A percentile compares a stretch with the other conserved stretches of the same genome.
These are phyloP conservation scores for Spilosoma lubricipeda DNA, from an alignment of 2,888 invertebrate genomes.

Conservation along the genomic window DNA sequence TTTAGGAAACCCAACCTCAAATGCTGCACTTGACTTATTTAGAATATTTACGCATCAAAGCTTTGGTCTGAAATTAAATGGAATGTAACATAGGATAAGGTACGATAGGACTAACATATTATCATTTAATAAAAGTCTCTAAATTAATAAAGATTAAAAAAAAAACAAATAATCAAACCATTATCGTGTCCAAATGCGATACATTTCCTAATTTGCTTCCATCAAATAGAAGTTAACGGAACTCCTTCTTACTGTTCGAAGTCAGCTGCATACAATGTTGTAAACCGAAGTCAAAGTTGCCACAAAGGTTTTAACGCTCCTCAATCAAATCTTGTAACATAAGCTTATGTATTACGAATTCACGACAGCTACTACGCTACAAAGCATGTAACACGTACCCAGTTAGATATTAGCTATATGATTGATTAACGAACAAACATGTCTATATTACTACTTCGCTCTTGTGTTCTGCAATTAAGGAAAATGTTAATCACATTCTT, in stretches of 20 bases:
- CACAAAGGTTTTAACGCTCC: slow-evolving; percentile 8
- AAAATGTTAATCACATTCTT: slow-evolving; percentile 1
- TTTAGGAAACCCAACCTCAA: too few relatives aligned
- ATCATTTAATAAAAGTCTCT: too few relatives aligned
- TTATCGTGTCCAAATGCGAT: slow-evolving; percentile 31
- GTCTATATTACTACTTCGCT: slow-evolving; percentile 9
- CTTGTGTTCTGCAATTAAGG: slow-evolving; percentile 7
- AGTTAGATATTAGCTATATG: slow-evolving; percentile 31
- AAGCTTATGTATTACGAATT: slow-evolving; percentile 18
- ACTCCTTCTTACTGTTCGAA: slow-evolving; percentile 34
- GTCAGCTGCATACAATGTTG: slow-evolving; percentile 31
- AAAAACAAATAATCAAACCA: slow-evolving; percentile 31
- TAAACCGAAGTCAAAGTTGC: slow-evolving; percentile 33
- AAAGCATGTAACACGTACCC: slow-evolving; percentile 36
- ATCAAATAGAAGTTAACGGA: slow-evolving; percentile 35
- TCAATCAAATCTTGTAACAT: slow-evolving; percentile 37
- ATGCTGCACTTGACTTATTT: too few relatives aligned
- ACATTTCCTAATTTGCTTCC: slow-evolving; percentile 36
- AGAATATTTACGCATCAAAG: too few relatives aligned
- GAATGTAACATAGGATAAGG: too few relatives aligned
- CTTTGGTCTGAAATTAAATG: too few relatives aligned
- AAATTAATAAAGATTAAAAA: too few relatives aligned
- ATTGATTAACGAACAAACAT: slow-evolving; percentile 30
- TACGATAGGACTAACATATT: too few relatives aligned
- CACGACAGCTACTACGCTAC: slow-evolving; percentile 18